Percentiles rank a stretch among this genome's conserved stretches.
These are phyloP conservation scores for Eristalis arbustorum DNA, from an alignment of 2,888 invertebrate species.

Conservation along the genomic window DNA sequence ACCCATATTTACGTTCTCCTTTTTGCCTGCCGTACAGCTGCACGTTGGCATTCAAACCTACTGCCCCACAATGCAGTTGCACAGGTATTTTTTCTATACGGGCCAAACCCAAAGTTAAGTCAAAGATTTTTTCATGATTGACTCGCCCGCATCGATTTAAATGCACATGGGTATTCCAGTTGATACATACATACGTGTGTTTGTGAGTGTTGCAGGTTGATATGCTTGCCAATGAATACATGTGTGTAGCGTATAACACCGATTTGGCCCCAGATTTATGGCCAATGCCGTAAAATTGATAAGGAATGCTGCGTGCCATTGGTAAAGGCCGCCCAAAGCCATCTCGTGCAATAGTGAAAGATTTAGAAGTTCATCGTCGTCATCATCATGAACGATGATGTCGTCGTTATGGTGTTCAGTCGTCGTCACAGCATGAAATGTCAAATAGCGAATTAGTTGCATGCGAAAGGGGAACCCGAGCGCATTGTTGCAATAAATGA, in stretches of 20 bases:
- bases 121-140: constrained; percentile 51
- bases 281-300: constrained; percentile 38
- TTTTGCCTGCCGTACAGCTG: constrained; percentile 15
- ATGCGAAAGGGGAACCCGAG: constrained; percentile 9
- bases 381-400: constrained; percentile 36
- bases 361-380: constrained; percentile 52
- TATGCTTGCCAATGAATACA: background rate
- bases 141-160: constrained; percentile 39
- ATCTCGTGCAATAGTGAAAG: constrained; percentile 18
- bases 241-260: background rate
- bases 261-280: constrained; percentile 6
- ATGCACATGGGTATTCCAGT: background rate
- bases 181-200: background rate
- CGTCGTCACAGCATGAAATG: constrained; percentile 37
- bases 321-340: constrained; percentile 46
- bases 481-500: constrained; percentile 38
- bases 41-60: constrained; percentile 53
- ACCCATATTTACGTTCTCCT: constrained; percentile 46
- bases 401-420: constrained; percentile 9
- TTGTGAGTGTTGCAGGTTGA: too few species aligned
- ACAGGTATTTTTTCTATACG: constrained; percentile 18
- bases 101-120: constrained; percentile 42
- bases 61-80: constrained; percentile 32
- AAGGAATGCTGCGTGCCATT: constrained; percentile 53
- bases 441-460: constrained; percentile 43